Conservation (phyloP, 2,113 vertebrate genomes). For the Cairina moschata region DNA sequence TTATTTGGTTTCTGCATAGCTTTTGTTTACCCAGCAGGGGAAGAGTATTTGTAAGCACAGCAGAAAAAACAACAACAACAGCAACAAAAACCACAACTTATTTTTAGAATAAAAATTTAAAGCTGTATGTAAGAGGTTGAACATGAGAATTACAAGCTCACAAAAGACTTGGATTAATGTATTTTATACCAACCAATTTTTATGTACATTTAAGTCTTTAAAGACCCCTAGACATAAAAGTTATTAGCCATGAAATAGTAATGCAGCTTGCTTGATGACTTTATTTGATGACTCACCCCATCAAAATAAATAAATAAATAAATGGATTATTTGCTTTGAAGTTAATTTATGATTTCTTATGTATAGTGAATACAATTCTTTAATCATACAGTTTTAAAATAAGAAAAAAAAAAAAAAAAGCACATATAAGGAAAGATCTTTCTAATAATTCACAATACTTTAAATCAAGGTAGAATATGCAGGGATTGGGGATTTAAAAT, state of each 20-base stretch:
- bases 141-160: not conserved
- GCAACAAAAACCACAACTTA: too few species aligned
- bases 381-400: not conserved
- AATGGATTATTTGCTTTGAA: not conserved
- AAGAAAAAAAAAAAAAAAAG: not conserved
- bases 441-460: not conserved
- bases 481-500: not conserved
- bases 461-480: not conserved
- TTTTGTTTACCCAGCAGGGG: not conserved
- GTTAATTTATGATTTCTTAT: not conserved
- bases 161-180: not conserved
- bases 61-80: not conserved
- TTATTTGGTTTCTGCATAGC: not conserved
- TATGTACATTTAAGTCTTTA: not conserved
- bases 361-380: rapidly evolving
- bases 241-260: not conserved
- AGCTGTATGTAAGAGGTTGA: not conserved
- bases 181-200: not conserved
- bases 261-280: not conserved
- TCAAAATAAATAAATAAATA: too few species aligned
- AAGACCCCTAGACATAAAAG: not conserved
- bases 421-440: not conserved
- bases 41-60: not conserved
- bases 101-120: not conserved
- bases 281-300: not conserved